Percentiles rank a stretch among this genome's conserved stretches.
These are phyloP conservation scores for Drosophila nasuta DNA, from an alignment of 1,140 invertebrate genomes.

Conservation along the genomic window DNA sequence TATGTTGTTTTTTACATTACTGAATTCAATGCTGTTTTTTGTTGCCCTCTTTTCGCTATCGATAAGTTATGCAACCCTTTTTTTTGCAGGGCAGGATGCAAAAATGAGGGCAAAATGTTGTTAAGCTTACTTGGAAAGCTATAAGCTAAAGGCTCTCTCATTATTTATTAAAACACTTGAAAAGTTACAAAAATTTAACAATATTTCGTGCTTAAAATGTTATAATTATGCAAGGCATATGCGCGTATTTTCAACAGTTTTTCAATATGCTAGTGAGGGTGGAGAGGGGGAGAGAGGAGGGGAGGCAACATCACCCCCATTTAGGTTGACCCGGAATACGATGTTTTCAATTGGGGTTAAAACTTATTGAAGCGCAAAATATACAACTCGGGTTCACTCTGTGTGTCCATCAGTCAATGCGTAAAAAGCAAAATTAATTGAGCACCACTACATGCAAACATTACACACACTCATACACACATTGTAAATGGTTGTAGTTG, in stretches of 20 bases:
- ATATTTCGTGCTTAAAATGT: constrained; percentile 48
- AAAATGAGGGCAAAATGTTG: constrained; percentile 61
- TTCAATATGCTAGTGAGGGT: constrained; percentile 34
- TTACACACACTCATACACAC: neutral
- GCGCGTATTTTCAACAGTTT: constrained; percentile 71
- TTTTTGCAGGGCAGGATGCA: neutral
- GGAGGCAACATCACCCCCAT: neutral
- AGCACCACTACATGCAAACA: constrained; percentile 39
- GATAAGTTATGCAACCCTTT: constrained; percentile 14
- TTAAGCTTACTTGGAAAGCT: constrained; percentile 41
- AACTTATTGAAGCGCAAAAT: constrained; percentile 61
- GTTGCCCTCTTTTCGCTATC: neutral
- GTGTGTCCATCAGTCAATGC: constrained; percentile 30
- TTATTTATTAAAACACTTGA: constrained; percentile 78
- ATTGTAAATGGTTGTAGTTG: constrained; percentile 1
- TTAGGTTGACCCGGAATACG: constrained; percentile 8
- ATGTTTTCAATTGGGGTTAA: constrained; percentile 68
- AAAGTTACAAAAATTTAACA: constrained; percentile 68
- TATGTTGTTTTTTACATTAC: neutral
- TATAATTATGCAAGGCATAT: constrained; percentile 75
- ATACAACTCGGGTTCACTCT: constrained; percentile 22
- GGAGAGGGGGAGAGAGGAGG: neutral
- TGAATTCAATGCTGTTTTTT: neutral
- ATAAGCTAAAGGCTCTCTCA: constrained; percentile 38
- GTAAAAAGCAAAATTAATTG: constrained; percentile 63